Base-by-base conservation (phyloP, 2,888 invertebrate species). In the Plutella xylostella region DNA sequence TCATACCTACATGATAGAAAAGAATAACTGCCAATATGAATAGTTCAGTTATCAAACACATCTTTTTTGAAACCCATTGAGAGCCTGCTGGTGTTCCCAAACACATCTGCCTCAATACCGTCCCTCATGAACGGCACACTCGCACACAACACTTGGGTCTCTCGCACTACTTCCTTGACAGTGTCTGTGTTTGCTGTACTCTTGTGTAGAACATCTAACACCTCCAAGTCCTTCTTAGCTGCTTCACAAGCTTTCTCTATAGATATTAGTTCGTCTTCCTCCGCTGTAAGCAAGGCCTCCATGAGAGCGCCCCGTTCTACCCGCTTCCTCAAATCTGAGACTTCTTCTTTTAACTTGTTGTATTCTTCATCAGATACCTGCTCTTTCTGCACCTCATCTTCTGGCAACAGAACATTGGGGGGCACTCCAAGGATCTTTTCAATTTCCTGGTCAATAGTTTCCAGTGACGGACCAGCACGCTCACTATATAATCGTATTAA, bases 161-260 rank as follows among this genome's bases (percentile, higher is more conserved):
- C 67, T 56, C 48, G 63, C 45, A 67, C 61, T 3, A 75, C 57
- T 1, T 55, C 41, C 52, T 70, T 72, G 15, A 72, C 50, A 49
- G 43, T 51, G 9, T 67, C 56, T 51, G 53, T 59, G 41, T 51
- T 57, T 7, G 68, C 68, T 39, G 58, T 55, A 45, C 56, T 67
- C 42, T 72, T 77, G 15, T 61, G 58, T 4, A 79, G 48, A 45
- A 69, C 50, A 56, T 80, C 77, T 28, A 78, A 51, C 1, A 66
- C 57, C 52, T 78, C 72, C 73, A 80, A 77, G 44, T 82, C 75
- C 45, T 72, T 78, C 40, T 72, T 74, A 0, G 77, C 77, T 22
- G 63, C 60, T 57, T 79, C 77, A 63, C 73, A 79, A 1, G 75
- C 62, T 54, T 68, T 69, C 45, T 75, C 78, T 12, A 72, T 57